phyloP scores from a whole-genome alignment of 2,797 vertebrate genomes.

The Falco biarmicus region DNA sequence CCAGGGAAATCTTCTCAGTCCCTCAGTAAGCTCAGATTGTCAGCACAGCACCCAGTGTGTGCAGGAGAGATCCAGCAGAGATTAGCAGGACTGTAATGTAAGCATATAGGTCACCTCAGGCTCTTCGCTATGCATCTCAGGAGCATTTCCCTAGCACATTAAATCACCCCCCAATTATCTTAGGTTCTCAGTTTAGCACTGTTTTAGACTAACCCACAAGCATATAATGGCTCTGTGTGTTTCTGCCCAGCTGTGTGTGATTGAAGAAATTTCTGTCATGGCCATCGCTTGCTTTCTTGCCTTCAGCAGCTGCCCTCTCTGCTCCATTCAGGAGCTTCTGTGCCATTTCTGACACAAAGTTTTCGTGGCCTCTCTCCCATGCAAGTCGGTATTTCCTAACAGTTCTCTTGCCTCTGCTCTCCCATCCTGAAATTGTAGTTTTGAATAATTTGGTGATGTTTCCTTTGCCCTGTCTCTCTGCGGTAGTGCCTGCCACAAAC shows the following conservation, averaged over 20 bases:
- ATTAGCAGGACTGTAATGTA: not conserved
- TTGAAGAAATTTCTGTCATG: not conserved
- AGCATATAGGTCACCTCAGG: not conserved
- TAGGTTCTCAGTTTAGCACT: not conserved
- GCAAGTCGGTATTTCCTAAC: not conserved
- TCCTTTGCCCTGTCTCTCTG: not conserved
- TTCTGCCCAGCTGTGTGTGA: not conserved
- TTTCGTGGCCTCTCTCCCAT: not conserved
- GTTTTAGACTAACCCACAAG: not conserved
- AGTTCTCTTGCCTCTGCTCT: not conserved
- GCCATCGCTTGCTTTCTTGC: not conserved
- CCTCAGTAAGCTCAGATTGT: not conserved
- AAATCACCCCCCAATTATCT: not conserved
- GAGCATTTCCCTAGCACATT: not conserved
- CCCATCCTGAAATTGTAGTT: not conserved
- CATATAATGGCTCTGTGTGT: not conserved
- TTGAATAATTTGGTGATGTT: not conserved
- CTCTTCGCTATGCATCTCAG: not conserved
- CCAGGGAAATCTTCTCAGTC: not conserved
- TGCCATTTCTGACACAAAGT: not conserved
- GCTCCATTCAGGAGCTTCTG: not conserved
- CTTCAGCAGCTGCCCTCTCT: not conserved
- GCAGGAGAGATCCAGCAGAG: not conserved
- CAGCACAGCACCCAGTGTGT: not conserved
- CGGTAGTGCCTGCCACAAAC: not conserved